These are phyloP conservation scores for Vidua chalybeata DNA, from an alignment of 2,113 vertebrate species.

Conservation along the genomic window DNA sequence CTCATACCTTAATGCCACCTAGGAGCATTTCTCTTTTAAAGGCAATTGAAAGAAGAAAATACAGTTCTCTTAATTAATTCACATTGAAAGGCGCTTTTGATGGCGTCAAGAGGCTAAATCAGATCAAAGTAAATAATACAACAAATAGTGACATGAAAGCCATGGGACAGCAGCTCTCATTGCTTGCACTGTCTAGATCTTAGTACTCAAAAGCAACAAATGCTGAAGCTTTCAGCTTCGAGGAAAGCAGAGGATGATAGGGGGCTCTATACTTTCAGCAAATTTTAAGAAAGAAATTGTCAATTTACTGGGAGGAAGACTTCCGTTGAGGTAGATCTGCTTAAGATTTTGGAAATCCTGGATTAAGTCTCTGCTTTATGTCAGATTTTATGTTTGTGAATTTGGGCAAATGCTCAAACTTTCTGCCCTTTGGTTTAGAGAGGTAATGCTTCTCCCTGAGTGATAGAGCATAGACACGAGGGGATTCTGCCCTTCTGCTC, in stretches of 20 bases:
- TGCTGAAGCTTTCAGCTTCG: neutral
- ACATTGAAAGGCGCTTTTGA: neutral
- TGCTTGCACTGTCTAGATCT: neutral
- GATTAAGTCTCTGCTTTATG: neutral
- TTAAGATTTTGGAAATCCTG: neutral
- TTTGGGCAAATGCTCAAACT: neutral
- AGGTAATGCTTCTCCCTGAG: rapidly evolving
- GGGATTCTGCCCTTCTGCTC: neutral
- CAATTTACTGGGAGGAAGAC: neutral
- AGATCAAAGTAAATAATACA: constrained; percentile 32
- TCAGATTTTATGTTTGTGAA: neutral
- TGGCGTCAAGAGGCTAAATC: constrained; percentile 2
- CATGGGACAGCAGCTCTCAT: neutral
- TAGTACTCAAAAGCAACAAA: neutral
- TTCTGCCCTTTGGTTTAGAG: neutral
- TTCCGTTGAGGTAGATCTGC: neutral
- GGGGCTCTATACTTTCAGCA: neutral
- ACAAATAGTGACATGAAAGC: neutral
- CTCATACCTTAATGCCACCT: neutral
- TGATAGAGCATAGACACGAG: rapidly evolving
- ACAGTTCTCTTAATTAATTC: constrained; percentile 37
- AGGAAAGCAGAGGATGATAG: neutral
- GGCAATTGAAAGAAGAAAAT: neutral
- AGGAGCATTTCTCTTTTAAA: neutral
- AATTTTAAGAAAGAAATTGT: neutral